Percentiles rank a stretch among this genome's conserved stretches.
phyloP scores from a whole-genome alignment of 2,888 invertebrate genomes.

The Drosophila testacea region DNA sequence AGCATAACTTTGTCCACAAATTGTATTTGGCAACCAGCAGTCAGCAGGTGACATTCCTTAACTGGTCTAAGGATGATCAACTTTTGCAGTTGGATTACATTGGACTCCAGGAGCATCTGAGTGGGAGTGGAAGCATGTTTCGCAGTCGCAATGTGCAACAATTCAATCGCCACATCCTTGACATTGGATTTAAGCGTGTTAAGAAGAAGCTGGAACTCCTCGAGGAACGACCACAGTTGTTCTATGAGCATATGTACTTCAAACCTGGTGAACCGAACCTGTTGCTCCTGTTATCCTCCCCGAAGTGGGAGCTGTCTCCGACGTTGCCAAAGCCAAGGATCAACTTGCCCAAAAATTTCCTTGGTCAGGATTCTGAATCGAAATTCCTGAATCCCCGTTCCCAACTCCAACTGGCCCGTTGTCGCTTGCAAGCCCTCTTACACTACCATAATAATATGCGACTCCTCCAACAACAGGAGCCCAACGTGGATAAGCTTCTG shows the following conservation, averaged over 20 bases:
- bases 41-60: conserved; percentile 16
- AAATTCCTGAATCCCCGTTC: background rate
- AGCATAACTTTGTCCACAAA: conserved; percentile 44
- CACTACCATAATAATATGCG: conserved; percentile 34
- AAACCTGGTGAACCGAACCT: background rate
- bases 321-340: background rate
- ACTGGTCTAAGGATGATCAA: conserved; percentile 44
- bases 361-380: background rate
- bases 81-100: conserved; percentile 46
- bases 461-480: conserved; percentile 29
- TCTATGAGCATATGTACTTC: conserved; percentile 39
- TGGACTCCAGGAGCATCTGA: conserved; percentile 56
- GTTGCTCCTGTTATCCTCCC: conserved; percentile 10
- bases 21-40: conserved; percentile 45
- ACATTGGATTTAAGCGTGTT: conserved; percentile 39
- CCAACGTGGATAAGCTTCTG: conserved; percentile 8
- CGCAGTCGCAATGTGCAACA: conserved; percentile 23
- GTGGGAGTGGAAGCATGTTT: conserved; percentile 34
- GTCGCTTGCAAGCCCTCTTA: conserved; percentile 33
- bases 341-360: background rate
- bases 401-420: conserved; percentile 42
- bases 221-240: conserved; percentile 2
- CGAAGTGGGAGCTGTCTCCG: background rate
- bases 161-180: conserved; percentile 19
- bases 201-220: background rate